Evolutionary conservation across 2,888 invertebrate species (phyloP).

Genomic region (Tetragnatha montana): DNA sequence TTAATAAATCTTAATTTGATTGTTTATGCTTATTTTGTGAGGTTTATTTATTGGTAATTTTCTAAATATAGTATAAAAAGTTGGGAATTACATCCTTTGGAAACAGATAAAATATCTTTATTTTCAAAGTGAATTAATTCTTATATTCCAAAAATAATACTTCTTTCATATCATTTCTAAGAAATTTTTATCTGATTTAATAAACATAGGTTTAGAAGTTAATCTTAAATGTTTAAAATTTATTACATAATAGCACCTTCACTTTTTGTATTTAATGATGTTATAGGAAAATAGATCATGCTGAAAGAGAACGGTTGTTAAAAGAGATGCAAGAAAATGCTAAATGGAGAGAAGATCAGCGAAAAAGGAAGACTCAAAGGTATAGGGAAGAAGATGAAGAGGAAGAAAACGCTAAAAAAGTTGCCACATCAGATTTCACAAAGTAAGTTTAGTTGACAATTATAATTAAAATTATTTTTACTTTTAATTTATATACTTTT

Average conservation of each 20-base stretch:
- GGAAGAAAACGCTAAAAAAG: conserved; percentile 74
- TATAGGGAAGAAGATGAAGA: conserved; percentile 76
- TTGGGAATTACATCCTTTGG: too few species aligned
- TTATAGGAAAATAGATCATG: conserved; percentile 72
- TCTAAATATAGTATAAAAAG: too few species aligned
- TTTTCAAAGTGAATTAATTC: too few species aligned
- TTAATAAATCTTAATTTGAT: too few species aligned
- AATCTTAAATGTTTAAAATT: too few species aligned
- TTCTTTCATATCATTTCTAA: background rate
- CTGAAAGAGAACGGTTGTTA: conserved; percentile 83
- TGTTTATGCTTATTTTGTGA: too few species aligned
- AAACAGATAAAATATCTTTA: too few species aligned
- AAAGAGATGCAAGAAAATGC: conserved; percentile 91
- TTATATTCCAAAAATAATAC: background rate
- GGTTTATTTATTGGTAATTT: too few species aligned
- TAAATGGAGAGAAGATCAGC: conserved; percentile 77
- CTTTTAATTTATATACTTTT: background rate
- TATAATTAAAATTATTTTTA: background rate
- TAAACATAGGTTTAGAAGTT: too few species aligned
- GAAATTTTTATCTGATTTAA: background rate
- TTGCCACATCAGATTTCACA: conserved; percentile 74
- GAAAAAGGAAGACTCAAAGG: conserved; percentile 76
- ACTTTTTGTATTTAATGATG: too few species aligned
- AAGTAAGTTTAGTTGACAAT: conserved; percentile 73
- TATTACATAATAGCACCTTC: too few species aligned